Conservation (phyloP, 2,113 vertebrate genomes). For the Gasterosteus nipponicus region DNA sequence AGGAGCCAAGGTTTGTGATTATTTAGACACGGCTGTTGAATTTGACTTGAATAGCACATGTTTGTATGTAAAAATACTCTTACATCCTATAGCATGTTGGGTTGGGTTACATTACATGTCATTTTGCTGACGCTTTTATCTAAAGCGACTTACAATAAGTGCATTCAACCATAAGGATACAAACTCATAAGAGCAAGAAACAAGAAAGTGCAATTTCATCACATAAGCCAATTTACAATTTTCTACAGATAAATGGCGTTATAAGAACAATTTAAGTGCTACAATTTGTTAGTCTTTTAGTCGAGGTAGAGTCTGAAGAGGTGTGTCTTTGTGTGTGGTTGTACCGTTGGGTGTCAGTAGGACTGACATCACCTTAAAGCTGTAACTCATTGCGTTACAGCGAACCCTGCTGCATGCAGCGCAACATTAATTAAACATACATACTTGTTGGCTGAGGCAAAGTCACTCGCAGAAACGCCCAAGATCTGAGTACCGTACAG, state of each 20-base stretch:
- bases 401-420: slow-evolving; percentile 47
- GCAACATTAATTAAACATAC: slow-evolving; percentile 70
- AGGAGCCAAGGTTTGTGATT: slow-evolving; percentile 6
- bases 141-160: no score
- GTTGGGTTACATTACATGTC: slow-evolving; percentile 41
- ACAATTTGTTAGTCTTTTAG: no score
- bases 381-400: slow-evolving; percentile 68
- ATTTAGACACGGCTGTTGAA: not conserved
- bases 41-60: slow-evolving; percentile 1
- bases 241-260: no score
- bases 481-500: slow-evolving; percentile 66
- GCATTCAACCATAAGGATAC: no score
- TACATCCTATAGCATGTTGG: slow-evolving; percentile 50
- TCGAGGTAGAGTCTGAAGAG: no score
- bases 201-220: no score
- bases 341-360: slow-evolving; percentile 47
- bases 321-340: not conserved
- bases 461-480: slow-evolving; percentile 39
- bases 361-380: slow-evolving; percentile 71
- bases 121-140: no score
- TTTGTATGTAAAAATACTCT: not conserved
- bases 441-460: slow-evolving; percentile 58
- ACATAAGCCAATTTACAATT: no score
- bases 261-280: no score
- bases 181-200: no score